Conservation (phyloP, 35 echinoderm and acorn worm species). For the Antedon bifida region DNA sequence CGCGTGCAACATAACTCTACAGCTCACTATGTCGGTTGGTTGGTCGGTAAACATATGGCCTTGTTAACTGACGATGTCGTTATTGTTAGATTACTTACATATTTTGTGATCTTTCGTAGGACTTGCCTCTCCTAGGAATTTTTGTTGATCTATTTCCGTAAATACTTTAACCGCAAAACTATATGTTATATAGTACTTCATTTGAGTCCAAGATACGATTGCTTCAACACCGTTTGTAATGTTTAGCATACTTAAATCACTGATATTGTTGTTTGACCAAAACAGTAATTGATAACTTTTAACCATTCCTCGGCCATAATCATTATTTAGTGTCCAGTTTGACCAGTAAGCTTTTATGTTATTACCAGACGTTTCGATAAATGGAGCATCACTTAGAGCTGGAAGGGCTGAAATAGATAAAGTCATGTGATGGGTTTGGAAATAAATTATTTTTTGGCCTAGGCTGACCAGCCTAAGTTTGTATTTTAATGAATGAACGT, state of each 20-base stretch:
- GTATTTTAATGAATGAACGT: no score
- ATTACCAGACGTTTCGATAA: neutral
- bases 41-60: neutral
- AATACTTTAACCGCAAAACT: neutral
- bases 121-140: neutral
- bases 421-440: neutral
- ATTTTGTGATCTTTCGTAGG: neutral
- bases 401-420: neutral
- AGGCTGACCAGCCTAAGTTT: neutral
- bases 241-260: neutral
- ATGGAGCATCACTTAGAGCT: neutral
- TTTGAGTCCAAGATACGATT: neutral
- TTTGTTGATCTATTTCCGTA: neutral
- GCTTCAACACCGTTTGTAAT: neutral
- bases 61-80: neutral
- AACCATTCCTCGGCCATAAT: neutral
- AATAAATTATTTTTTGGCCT: neutral
- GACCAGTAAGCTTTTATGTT: neutral
- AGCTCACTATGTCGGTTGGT: neutral
- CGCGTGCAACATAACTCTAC: no score
- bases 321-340: neutral
- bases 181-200: neutral
- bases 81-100: neutral
- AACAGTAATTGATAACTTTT: neutral
- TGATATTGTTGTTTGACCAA: neutral